phyloP scores from a whole-genome alignment of 2,797 vertebrate genomes.

The Pseudocheirus occidentalis region DNA sequence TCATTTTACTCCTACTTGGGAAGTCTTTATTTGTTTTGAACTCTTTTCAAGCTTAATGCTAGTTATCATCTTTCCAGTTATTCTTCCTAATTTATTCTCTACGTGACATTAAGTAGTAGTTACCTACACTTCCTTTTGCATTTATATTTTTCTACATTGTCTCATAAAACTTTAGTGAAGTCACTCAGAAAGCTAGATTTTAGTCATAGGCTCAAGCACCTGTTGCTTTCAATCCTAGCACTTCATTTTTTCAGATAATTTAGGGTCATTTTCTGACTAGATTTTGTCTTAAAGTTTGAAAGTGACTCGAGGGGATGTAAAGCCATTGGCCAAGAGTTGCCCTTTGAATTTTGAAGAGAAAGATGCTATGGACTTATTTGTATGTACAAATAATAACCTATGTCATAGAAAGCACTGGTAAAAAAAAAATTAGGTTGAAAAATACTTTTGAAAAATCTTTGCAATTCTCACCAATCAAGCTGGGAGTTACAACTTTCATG shows the following conservation, averaged over 20 bases:
- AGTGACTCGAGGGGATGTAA: slow-evolving; percentile 52
- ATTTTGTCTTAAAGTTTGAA: background rate
- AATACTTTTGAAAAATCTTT: slow-evolving; percentile 64
- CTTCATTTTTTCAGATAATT: slow-evolving; percentile 74
- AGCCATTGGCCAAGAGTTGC: slow-evolving; percentile 16
- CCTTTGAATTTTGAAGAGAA: slow-evolving; percentile 45
- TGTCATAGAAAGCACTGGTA: slow-evolving; percentile 63
- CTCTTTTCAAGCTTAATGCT: slow-evolving; percentile 20
- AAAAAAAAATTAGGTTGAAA: slow-evolving; percentile 29
- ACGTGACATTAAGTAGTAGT: background rate
- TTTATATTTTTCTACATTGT: slow-evolving; percentile 19
- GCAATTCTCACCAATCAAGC: slow-evolving; percentile 67
- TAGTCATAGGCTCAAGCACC: slow-evolving; percentile 81
- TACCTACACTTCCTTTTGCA: background rate
- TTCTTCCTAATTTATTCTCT: slow-evolving; percentile 21
- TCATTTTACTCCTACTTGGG: background rate
- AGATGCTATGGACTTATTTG: slow-evolving; percentile 23
- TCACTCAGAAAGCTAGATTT: slow-evolving; percentile 75
- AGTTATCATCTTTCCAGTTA: slow-evolving; percentile 23
- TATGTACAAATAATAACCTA: slow-evolving; percentile 4
- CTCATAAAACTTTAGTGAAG: slow-evolving; percentile 46
- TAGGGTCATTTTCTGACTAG: slow-evolving; percentile 75
- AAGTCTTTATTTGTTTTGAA: background rate
- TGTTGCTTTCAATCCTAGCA: slow-evolving; percentile 84
- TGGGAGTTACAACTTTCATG: background rate